Base-by-base conservation (phyloP, 2,113 vertebrate species). In the Pteruthius melanotis region DNA sequence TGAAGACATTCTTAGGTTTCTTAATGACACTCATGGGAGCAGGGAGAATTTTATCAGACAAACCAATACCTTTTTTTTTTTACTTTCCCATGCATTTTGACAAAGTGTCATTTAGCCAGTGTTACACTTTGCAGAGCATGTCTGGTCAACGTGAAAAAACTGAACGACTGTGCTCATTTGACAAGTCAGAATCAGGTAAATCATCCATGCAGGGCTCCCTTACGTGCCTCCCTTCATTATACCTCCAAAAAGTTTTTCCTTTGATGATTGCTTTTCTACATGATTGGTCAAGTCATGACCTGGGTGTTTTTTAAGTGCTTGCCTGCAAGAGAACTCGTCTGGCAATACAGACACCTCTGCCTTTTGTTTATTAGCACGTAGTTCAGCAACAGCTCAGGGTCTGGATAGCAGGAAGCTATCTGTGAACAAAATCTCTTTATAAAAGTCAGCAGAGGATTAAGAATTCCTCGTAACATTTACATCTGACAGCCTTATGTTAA, bases 401-500 rank as follows among this genome's bases (percentile, higher is more conserved):
- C 52, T 83, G 87, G 54, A 40, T 33, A 93, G 70, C 75, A 77
- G 56, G 60, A 88, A 94, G 82, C 15, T 66, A 16, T 66, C 61
- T 63, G 57, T 88, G 90, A 83, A 68, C 39, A 68, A 83, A 79
- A 30, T 26, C 47, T 40, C 66, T 74, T 94, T 63, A 80, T 15
- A 78, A n/a, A n/a, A n/a, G 68, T 78, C 71, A 94, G 75, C 68
- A 94, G 35, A 90, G 37, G 56, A 80, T 83, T 68, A 81, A 66
- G 47, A 94, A 90, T 64, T 90, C 56, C 69, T 44, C 1, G 0
- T 49, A 92, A 70, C 60, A 45, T 40, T 89, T 91, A 39, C 61
- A 64, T 82, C 81, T 87, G 83, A 95, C 45, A 87, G 65, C 65
- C 37, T 92, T 50, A 77, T 59, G 52, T 83, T 90, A 90, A 89